A percentile compares a stretch with the other conserved stretches of the same genome.
Evolutionary conservation across 35 echinoderm and acorn worm species (phyloP).

Genomic region (Heliocidaris tuberculata): DNA sequence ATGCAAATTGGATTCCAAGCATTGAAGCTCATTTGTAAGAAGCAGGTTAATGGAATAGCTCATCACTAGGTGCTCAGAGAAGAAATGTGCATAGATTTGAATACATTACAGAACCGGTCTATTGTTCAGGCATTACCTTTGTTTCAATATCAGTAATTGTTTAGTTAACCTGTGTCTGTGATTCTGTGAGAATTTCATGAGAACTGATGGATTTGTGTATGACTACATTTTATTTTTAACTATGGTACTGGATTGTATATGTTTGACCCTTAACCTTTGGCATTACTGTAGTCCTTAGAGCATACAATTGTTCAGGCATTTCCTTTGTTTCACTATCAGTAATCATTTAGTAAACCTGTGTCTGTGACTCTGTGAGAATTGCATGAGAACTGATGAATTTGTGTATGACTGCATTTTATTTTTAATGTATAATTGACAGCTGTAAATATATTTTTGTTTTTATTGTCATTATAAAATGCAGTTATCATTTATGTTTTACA

Average conservation of each 20-base stretch:
- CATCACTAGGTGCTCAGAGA: no score
- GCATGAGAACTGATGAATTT: not conserved
- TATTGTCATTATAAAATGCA: not conserved
- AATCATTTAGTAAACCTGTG: not conserved
- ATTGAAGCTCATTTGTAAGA: no score
- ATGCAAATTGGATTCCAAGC: no score
- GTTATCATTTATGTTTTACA: not conserved
- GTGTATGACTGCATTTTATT: not conserved
- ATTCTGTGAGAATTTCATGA: not conserved
- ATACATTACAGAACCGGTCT: no score
- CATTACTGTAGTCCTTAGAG: not conserved
- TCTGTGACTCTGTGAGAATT: not conserved
- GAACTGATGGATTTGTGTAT: not conserved
- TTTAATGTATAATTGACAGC: not conserved
- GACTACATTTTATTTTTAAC: not conserved
- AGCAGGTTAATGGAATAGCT: no score
- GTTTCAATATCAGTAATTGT: not conserved
- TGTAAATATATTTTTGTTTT: slow-evolving; percentile 6
- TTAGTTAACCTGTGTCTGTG: not conserved
- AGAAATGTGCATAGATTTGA: no score
- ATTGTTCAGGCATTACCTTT: not conserved
- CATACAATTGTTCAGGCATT: not conserved
- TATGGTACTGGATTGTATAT: not conserved
- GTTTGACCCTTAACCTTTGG: not conserved
- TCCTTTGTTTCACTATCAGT: not conserved